Conservation (phyloP, 2,113 vertebrate species). For the Rattus rattus region DNA sequence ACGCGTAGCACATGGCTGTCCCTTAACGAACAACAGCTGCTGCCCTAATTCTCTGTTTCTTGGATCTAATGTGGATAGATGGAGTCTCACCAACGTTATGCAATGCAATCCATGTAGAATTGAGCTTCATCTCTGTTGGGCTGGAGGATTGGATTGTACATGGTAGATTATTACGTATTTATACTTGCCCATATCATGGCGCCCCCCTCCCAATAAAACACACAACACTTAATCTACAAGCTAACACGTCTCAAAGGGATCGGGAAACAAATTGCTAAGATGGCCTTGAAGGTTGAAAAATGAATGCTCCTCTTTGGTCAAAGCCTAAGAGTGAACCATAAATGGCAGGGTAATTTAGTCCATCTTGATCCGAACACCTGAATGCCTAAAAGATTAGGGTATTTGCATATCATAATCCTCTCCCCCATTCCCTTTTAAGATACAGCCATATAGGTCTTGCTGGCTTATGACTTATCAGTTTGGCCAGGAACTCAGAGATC, state of each 20-base stretch:
- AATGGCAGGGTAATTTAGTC: background rate
- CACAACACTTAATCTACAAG: background rate
- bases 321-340: background rate
- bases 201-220: background rate
- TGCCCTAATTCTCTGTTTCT: constrained; percentile 1
- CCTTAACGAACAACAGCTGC: background rate
- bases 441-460: background rate
- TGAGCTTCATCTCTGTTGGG: background rate
- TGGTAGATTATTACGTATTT: constrained; percentile 27
- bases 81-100: background rate
- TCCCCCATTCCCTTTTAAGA: rapidly evolving
- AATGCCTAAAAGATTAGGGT: background rate
- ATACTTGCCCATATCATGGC: constrained; percentile 9
- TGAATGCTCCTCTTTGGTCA: background rate
- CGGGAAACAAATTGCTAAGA: background rate
- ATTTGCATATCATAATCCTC: background rate
- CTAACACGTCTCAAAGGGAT: background rate
- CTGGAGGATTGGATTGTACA: background rate
- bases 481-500: background rate
- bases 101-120: background rate
- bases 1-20: background rate
- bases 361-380: background rate
- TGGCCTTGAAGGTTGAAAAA: background rate
- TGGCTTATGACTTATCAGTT: background rate
- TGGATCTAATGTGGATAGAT: background rate